Evolutionary conservation across 2,888 invertebrate genomes (phyloP), one percentile per base, ranked within the genome.

Genomic region (Cheilosia grossa): DNA sequence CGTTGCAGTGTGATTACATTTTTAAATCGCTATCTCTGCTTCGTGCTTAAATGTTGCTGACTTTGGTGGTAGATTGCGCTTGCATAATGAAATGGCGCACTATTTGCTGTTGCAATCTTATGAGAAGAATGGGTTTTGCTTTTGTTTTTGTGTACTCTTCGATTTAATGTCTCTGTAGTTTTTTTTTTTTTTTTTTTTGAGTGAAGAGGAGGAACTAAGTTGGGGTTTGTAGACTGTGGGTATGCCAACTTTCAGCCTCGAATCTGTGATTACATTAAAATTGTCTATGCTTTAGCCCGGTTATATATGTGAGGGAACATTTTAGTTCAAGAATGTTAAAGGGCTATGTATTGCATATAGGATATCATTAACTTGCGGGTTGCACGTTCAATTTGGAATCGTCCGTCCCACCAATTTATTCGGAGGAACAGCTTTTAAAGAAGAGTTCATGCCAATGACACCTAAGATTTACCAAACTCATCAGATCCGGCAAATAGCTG

Each of bases 1-100:
- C 27, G 27, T 33, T 47, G 40, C 10, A 64, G 56, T 42, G 27
- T 7, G 54, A 81, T 67, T 67, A 74, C 53, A 74, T 61, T 74
- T 81, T 81, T 61, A 81, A 81, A 74, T 49, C 33, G 51, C 56
- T 74, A 74, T 81, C 58, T 81, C 51, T 33, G 40, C 10, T 66
- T 64, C 19, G 59, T 37, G 10, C 19, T 59, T 30, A 44, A 64
- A 67, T 77, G 27, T 49, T 61, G 4, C 37, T 42, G 67, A 49
- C 54, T 61, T 74, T 33, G 33, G 30, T 33, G n/a, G 49, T 47
- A 47, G 61, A 64, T 59, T 56, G 59, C 37, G 59, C 37, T 66
- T 42, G 15, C 6, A 21, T 58, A 59, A 59, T 42, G 27, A 21
- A 10, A 37, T 27, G 4, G 30, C 6, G 42, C 21, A 47, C 24